These are phyloP conservation scores for Apocheima hispidaria DNA, from an alignment of 2,888 invertebrate species.

Conservation along the genomic window DNA sequence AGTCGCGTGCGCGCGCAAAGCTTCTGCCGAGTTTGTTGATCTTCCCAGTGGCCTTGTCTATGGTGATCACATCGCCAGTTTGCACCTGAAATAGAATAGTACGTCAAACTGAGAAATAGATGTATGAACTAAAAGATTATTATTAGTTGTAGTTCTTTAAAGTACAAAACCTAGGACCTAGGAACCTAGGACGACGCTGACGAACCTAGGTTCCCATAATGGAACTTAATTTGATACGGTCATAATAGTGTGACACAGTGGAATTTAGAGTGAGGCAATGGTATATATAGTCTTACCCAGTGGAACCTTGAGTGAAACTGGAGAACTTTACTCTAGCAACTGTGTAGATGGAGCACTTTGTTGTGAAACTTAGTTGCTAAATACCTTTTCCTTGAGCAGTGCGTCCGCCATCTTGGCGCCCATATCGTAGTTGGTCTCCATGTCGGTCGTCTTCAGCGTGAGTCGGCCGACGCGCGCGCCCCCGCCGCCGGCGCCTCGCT, in stretches of 20 bases:
- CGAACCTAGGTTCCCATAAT: background rate
- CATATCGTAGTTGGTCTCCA: conserved; percentile 99
- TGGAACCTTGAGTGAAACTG: background rate
- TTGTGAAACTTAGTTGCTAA: background rate
- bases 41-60: conserved; percentile 99
- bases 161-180: too few relatives aligned
- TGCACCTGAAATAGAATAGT: conserved; percentile 85
- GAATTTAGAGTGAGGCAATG: background rate
- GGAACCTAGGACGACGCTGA: background rate
- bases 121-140: too few relatives aligned
- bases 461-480: conserved; percentile 95
- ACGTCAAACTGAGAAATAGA: too few relatives aligned
- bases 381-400: conserved; percentile 96
- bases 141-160: too few relatives aligned
- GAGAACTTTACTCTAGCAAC: too few relatives aligned
- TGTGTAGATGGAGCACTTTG: background rate
- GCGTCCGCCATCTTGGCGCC: conserved; percentile 99
- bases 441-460: conserved; percentile 99
- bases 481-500: conserved; percentile 94
- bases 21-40: conserved; percentile 96
- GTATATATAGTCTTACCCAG: background rate
- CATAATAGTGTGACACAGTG: background rate
- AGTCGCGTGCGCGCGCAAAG: conserved; percentile 98
- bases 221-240: background rate
- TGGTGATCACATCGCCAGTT: conserved; percentile 98